Evolutionary conservation across 2,797 vertebrate genomes (phyloP).

Genomic region (Sciurus vulgaris): DNA sequence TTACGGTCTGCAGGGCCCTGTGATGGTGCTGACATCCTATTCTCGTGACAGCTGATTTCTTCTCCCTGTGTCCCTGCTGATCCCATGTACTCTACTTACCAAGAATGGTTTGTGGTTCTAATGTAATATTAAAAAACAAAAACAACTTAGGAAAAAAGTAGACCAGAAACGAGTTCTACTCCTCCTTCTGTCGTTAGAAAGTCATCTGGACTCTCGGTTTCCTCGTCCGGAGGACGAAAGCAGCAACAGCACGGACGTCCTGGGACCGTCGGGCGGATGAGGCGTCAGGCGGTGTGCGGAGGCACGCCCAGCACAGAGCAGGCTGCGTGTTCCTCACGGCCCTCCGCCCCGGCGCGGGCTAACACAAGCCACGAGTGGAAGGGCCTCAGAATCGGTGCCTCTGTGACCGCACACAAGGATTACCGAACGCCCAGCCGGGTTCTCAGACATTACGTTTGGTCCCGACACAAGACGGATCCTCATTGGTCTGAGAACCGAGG

Average conservation of each 20-base stretch:
- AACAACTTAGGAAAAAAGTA: neutral
- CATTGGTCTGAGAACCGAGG: neutral
- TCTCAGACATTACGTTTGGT: neutral
- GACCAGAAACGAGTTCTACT: neutral
- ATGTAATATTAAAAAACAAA: neutral
- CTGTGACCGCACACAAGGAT: neutral
- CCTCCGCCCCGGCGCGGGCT: too few relatives aligned
- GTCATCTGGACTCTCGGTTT: neutral
- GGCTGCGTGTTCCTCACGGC: accelerated
- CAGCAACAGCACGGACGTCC: neutral
- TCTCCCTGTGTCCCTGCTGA: too few relatives aligned
- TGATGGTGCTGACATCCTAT: too few relatives aligned
- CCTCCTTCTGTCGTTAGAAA: neutral
- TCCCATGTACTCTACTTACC: too few relatives aligned
- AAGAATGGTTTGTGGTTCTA: too few relatives aligned
- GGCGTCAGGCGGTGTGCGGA: too few relatives aligned
- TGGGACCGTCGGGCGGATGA: neutral
- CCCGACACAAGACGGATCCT: neutral
- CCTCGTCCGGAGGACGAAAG: neutral
- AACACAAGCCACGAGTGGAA: neutral
- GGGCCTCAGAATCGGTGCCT: neutral
- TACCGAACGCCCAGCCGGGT: neutral
- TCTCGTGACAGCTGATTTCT: too few relatives aligned
- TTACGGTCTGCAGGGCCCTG: too few relatives aligned
- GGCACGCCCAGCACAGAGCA: neutral